These are phyloP conservation scores for Hippopotamyrus pictus DNA, from an alignment of 2,797 vertebrate genomes.

Conservation along the genomic window DNA sequence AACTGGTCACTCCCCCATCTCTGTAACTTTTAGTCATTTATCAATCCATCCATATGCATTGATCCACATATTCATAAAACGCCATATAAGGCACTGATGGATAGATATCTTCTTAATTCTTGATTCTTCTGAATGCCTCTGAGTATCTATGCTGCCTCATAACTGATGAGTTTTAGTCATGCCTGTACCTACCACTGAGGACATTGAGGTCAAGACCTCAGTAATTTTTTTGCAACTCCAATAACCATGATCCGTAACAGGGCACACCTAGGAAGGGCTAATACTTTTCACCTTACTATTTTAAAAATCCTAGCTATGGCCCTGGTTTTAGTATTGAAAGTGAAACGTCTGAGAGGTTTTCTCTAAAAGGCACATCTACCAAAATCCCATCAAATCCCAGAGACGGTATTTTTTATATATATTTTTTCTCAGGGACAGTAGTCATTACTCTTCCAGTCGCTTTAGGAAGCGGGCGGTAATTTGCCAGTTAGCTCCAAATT, in stretches of 20 bases:
- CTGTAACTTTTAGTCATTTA: neutral
- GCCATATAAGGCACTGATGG: neutral
- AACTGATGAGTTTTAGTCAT: neutral
- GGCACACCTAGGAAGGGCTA: neutral
- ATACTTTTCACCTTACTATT: neutral
- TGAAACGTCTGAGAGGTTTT: neutral
- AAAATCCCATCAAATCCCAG: neutral
- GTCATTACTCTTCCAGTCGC: constrained; percentile 13
- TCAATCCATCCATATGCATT: neutral
- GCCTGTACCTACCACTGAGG: neutral
- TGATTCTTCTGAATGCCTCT: neutral
- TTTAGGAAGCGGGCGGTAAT: constrained; percentile 4
- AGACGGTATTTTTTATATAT: neutral
- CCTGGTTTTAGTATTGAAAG: neutral
- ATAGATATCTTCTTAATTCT: neutral
- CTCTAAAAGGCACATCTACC: neutral
- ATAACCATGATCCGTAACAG: neutral
- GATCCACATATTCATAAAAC: neutral
- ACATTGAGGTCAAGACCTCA: neutral
- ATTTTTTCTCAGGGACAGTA: neutral
- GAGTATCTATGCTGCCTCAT: neutral
- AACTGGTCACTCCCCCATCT: neutral
- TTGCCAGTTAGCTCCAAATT: constrained; percentile 17
- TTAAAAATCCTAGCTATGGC: neutral
- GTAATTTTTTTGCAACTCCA: neutral